Conservation (phyloP, 2,113 vertebrate genomes). For the Plecotus auritus region DNA sequence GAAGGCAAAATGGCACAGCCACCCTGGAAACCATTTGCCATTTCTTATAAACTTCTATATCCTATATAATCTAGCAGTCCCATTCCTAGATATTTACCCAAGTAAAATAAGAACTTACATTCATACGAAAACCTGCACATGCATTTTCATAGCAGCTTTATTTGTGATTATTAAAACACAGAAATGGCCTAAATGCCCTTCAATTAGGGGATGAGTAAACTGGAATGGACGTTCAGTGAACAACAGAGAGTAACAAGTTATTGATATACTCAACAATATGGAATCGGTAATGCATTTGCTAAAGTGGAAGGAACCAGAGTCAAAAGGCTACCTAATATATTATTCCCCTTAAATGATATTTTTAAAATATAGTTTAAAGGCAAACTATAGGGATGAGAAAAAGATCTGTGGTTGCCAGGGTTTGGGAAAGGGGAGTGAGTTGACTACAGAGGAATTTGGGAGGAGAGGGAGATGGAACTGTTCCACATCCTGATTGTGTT, state of each 20-base stretch:
- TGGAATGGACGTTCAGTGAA: background rate
- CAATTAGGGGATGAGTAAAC: background rate
- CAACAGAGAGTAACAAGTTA: background rate
- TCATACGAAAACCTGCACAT: background rate
- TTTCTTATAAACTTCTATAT: background rate
- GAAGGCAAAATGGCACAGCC: background rate
- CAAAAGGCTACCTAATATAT: background rate
- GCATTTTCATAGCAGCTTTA: background rate
- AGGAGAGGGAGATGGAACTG: background rate
- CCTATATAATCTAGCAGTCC: background rate
- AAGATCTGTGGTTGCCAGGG: background rate
- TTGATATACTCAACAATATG: background rate
- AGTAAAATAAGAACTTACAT: background rate
- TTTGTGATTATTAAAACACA: background rate
- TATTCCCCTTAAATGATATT: background rate
- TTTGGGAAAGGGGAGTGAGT: background rate
- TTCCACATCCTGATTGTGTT: background rate
- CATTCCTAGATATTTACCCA: background rate
- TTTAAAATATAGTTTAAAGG: background rate
- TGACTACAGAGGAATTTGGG: background rate
- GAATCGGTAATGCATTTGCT: background rate
- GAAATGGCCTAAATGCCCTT: background rate
- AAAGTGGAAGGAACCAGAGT: background rate
- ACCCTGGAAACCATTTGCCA: background rate
- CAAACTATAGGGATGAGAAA: background rate